phyloP scores from a whole-genome alignment of 2,888 invertebrate genomes.

The Philereme transversata region DNA sequence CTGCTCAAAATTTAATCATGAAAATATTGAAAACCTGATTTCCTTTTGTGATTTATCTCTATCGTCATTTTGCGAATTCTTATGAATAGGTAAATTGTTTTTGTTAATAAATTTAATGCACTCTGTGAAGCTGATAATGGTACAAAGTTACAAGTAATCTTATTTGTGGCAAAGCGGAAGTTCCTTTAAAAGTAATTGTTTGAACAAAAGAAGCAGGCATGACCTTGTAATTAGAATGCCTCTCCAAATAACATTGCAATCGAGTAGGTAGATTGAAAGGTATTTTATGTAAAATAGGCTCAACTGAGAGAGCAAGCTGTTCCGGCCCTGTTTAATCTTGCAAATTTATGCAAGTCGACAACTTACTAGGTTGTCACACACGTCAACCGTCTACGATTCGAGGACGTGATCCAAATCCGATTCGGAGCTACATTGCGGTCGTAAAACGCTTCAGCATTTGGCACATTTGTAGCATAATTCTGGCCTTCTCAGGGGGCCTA shows the following conservation, averaged over 20 bases:
- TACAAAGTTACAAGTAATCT: too few relatives aligned
- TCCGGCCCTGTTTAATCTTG: constrained; percentile 73
- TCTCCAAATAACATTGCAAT: too few relatives aligned
- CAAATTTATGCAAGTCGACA: constrained; percentile 82
- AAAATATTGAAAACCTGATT: constrained; percentile 32
- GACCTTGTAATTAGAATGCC: too few relatives aligned
- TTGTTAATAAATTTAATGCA: not conserved
- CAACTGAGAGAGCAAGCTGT: constrained; percentile 44
- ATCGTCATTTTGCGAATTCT: not conserved
- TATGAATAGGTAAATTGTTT: not conserved
- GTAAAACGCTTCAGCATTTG: constrained; percentile 78
- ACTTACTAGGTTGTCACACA: constrained; percentile 53
- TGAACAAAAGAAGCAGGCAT: too few relatives aligned
- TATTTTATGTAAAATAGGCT: constrained; percentile 70
- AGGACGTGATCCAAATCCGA: constrained; percentile 81
- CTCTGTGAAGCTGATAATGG: too few relatives aligned
- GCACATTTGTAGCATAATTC: constrained; percentile 78
- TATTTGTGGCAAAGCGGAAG: too few relatives aligned
- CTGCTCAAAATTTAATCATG: constrained; percentile 48
- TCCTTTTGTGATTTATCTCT: constrained; percentile 11
- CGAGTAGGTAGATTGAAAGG: constrained; percentile 43
- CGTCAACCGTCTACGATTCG: constrained; percentile 76
- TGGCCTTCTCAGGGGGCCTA: constrained; percentile 33
- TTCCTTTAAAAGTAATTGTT: too few relatives aligned
- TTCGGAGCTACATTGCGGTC: constrained; percentile 72